Conservation (phyloP, 2,888 invertebrate species). For the Agrochola lychnidis region DNA sequence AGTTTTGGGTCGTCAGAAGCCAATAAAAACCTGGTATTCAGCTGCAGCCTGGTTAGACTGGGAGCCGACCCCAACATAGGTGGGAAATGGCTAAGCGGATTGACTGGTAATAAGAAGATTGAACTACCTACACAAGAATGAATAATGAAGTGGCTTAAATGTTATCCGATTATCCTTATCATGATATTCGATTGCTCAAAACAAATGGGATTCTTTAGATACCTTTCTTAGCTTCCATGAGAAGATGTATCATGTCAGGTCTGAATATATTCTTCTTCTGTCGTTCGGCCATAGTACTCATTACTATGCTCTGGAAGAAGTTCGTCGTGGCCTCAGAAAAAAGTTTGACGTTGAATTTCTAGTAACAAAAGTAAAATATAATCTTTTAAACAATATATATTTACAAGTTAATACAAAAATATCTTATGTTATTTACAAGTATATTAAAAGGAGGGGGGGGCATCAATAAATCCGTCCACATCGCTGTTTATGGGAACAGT, state of each 20-base stretch:
- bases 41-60: too few species aligned
- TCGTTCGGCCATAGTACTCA: constrained; percentile 81
- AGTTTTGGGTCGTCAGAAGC: too few species aligned
- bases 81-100: too few species aligned
- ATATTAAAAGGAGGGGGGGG: background rate
- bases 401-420: background rate
- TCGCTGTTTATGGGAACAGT: too few species aligned
- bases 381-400: background rate
- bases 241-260: constrained; percentile 90
- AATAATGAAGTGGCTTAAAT: background rate
- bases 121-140: background rate
- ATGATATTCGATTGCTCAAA: background rate
- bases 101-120: background rate
- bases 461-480: too few species aligned
- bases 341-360: constrained; percentile 41
- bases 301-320: constrained; percentile 81
- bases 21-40: too few species aligned
- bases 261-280: constrained; percentile 79
- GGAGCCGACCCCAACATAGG: too few species aligned
- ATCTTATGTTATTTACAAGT: background rate
- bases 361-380: background rate
- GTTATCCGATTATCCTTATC: background rate
- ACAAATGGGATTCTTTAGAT: background rate
- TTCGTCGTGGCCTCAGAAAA: constrained; percentile 55
- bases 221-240: constrained; percentile 89